Percentiles rank a stretch among this genome's conserved stretches.
Conservation (phyloP, 2,113 vertebrate species). For the Labeo catla region DNA sequence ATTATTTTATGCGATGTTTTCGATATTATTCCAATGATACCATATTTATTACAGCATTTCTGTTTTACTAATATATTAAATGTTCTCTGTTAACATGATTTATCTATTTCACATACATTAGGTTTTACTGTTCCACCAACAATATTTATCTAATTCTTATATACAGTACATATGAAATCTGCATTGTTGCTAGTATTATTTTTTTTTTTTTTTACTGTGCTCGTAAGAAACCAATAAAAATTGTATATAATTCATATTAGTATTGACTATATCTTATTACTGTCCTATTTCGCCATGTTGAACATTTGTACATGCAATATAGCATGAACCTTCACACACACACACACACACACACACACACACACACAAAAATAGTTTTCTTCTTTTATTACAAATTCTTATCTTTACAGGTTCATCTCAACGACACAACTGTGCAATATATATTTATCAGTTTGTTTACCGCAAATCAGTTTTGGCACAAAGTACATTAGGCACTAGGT, state of each 20-base stretch:
- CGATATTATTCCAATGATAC: not conserved
- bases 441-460: slow-evolving; percentile 1
- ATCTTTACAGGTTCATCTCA: slow-evolving; percentile 10
- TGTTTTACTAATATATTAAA: not conserved
- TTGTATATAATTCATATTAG: not conserved
- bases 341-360: not conserved
- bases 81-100: not conserved
- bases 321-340: not conserved
- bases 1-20: not conserved
- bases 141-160: not conserved
- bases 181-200: not conserved
- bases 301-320: not conserved
- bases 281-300: too few relatives aligned
- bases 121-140: not conserved
- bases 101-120: not conserved
- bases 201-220: too few relatives aligned
- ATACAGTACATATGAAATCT: not conserved
- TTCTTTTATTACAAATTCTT: slow-evolving; percentile 36
- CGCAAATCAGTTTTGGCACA: slow-evolving; percentile 25
- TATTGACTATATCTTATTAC: not conserved
- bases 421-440: slow-evolving; percentile 21
- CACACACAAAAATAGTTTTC: not conserved
- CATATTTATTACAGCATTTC: not conserved
- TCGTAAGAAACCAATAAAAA: not conserved
- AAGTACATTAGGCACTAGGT: slow-evolving; percentile 42